Conservation (phyloP, 1,140 invertebrate species). For the Danaus melanippus region DNA sequence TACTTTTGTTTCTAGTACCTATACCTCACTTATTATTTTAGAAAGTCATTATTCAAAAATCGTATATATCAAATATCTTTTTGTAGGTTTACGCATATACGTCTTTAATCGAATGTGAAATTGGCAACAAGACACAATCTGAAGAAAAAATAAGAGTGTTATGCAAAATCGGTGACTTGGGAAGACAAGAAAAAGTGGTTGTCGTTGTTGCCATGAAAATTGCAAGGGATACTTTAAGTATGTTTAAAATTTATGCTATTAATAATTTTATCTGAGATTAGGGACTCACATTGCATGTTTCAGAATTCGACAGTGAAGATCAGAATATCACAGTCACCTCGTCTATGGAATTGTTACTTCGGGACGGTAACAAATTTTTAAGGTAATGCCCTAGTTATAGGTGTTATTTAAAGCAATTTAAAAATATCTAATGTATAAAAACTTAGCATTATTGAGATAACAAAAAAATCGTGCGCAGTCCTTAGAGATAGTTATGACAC, state of each 20-base stretch:
- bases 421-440: too few relatives aligned
- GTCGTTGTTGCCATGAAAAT: slow-evolving; percentile 12
- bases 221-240: slow-evolving; percentile 9
- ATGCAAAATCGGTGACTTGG: slow-evolving; percentile 10
- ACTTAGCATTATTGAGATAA: too few relatives aligned
- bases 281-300: not conserved
- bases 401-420: too few relatives aligned
- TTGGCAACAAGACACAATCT: not conserved
- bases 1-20: too few relatives aligned
- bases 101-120: slow-evolving; percentile 8
- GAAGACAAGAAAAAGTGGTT: slow-evolving; percentile 1
- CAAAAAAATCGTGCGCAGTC: too few relatives aligned
- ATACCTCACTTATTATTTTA: too few relatives aligned
- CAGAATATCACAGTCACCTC: slow-evolving; percentile 9
- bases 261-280: not conserved
- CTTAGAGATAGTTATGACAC: too few relatives aligned
- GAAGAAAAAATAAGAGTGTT: slow-evolving; percentile 1
- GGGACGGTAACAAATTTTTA: not conserved
- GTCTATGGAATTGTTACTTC: slow-evolving; percentile 2
- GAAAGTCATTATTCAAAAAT: too few relatives aligned
- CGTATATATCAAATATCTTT: not conserved
- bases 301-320: slow-evolving; percentile 7
- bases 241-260: not conserved
- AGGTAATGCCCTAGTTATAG: slow-evolving; percentile 1
- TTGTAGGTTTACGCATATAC: slow-evolving; percentile 9